A percentile compares a stretch with the other conserved stretches of the same genome.
Evolutionary conservation across 2,113 vertebrate genomes (phyloP).

Genomic region (Cricetomys ansorgei): DNA sequence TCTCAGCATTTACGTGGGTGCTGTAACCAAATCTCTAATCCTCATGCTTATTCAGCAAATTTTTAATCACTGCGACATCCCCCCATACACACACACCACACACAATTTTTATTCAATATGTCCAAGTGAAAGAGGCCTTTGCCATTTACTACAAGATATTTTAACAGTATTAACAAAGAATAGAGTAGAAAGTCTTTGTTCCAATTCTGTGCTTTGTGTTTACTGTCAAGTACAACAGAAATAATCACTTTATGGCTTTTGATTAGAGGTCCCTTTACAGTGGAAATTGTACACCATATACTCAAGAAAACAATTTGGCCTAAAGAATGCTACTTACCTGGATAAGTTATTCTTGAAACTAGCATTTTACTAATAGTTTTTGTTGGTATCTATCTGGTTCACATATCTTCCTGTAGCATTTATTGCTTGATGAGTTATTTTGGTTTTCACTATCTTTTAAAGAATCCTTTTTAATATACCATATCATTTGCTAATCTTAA

Average conservation of each 20-base stretch:
- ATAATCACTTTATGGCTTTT: neutral
- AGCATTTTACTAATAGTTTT: constrained; percentile 3
- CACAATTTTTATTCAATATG: constrained; percentile 15
- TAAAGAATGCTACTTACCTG: neutral
- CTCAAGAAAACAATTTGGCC: neutral
- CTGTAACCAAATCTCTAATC: neutral
- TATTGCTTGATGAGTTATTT: neutral
- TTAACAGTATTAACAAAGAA: neutral
- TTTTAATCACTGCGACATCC: neutral
- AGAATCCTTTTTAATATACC: neutral
- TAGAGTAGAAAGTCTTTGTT: neutral
- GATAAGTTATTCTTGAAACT: neutral
- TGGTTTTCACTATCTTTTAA: constrained; percentile 38
- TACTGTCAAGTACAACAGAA: neutral
- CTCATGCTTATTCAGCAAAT: too few relatives aligned
- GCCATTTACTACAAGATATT: neutral
- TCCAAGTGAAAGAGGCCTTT: neutral
- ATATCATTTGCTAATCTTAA: neutral
- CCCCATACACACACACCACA: neutral
- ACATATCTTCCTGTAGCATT: neutral
- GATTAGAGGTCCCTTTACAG: neutral
- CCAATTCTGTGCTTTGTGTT: neutral
- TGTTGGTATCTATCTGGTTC: neutral
- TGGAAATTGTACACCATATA: neutral
- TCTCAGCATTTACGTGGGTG: neutral